These are phyloP conservation scores for Stigmatopora argus DNA, from an alignment of 2,113 vertebrate genomes.

Conservation along the genomic window DNA sequence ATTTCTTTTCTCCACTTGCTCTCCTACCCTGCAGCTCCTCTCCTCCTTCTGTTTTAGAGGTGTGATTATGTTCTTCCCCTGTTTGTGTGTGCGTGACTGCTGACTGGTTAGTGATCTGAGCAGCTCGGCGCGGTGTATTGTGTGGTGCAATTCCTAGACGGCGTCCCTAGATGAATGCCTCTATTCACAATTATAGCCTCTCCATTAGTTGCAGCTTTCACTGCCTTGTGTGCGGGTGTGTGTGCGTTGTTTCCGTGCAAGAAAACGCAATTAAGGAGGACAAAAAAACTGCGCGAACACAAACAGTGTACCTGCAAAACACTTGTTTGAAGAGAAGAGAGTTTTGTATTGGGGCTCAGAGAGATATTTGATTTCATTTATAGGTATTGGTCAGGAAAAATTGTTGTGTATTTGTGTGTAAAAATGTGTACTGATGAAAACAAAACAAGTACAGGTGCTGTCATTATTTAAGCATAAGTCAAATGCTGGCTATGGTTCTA, in stretches of 20 bases:
- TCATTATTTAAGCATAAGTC: too few relatives aligned
- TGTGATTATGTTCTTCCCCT: slow-evolving; percentile 60
- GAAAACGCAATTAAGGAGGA: slow-evolving; percentile 69
- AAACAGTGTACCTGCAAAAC: slow-evolving; percentile 51
- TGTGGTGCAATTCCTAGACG: slow-evolving; percentile 61
- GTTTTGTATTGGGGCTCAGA: too few relatives aligned
- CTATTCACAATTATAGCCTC: slow-evolving; percentile 71
- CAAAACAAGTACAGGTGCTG: too few relatives aligned
- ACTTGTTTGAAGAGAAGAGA: not conserved
- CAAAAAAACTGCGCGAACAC: slow-evolving; percentile 60
- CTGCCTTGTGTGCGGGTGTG: slow-evolving; percentile 38
- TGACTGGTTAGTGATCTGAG: slow-evolving; percentile 66
- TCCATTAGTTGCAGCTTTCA: slow-evolving; percentile 63
- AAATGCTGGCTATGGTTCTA: too few relatives aligned
- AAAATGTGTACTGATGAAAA: too few relatives aligned
- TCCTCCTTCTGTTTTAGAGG: slow-evolving; percentile 44
- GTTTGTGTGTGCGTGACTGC: slow-evolving; percentile 31
- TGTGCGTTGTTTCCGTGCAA: slow-evolving; percentile 55
- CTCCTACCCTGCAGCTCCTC: slow-evolving; percentile 37
- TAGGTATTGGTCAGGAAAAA: too few relatives aligned
- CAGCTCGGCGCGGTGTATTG: slow-evolving; percentile 59
- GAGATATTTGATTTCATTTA: too few relatives aligned
- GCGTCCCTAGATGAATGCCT: slow-evolving; percentile 69
- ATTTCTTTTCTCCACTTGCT: slow-evolving; percentile 38
- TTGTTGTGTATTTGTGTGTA: too few relatives aligned